Evolutionary conservation across 1,140 invertebrate species (phyloP).

Genomic region (Bombus confusus): DNA sequence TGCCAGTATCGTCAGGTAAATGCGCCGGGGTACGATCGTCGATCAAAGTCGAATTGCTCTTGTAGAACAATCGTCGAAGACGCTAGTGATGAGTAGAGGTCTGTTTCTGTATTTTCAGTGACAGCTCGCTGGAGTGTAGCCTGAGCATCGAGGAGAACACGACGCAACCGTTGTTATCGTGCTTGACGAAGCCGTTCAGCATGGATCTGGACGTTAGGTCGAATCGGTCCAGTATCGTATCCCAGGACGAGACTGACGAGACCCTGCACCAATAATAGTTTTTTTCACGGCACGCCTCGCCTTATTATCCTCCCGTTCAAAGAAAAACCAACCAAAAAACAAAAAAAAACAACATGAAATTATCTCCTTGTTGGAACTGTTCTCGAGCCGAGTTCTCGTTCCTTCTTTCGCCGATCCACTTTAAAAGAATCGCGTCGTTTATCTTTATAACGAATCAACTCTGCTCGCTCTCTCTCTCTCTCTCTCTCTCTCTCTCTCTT

Average conservation of each 20-base stretch:
- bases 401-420: not conserved
- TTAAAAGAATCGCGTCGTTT: not conserved
- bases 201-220: slow-evolving; percentile 84
- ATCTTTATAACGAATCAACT: not conserved
- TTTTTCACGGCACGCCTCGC: slow-evolving; percentile 36
- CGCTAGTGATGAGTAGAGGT: slow-evolving; percentile 79
- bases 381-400: slow-evolving; percentile 11
- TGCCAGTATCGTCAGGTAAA: slow-evolving; percentile 79
- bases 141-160: slow-evolving; percentile 73
- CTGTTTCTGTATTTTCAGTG: slow-evolving; percentile 82
- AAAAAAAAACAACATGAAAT: not conserved
- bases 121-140: slow-evolving; percentile 82
- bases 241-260: slow-evolving; percentile 81
- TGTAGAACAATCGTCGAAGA: slow-evolving; percentile 51
- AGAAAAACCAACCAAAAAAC: not conserved
- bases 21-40: slow-evolving; percentile 52
- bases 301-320: slow-evolving; percentile 33
- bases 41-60: slow-evolving; percentile 41
- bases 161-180: slow-evolving; percentile 69
- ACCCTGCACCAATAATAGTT: slow-evolving; percentile 61
- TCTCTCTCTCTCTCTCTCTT: not conserved
- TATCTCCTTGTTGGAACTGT: slow-evolving; percentile 1
- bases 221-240: slow-evolving; percentile 83
- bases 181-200: slow-evolving; percentile 80
- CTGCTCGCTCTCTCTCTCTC: not conserved